A percentile compares a stretch with the other conserved stretches of the same genome.
phyloP scores from a whole-genome alignment of 2,113 vertebrate genomes.

The Tor tambroides region DNA sequence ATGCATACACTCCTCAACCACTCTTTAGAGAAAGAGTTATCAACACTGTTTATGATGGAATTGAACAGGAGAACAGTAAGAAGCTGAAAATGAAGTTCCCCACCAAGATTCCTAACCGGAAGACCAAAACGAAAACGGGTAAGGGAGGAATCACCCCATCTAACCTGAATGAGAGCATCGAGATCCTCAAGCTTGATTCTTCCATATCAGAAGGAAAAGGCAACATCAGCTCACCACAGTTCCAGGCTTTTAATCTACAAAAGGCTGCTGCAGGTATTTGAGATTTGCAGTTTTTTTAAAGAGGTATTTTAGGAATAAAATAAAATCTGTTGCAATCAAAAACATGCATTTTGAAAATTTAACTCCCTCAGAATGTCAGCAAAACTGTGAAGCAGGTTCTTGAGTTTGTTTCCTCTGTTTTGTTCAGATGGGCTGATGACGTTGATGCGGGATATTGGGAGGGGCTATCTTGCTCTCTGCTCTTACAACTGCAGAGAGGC shows the following conservation, averaged over 20 bases:
- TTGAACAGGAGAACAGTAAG: conserved; percentile 94
- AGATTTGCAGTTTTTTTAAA: not conserved
- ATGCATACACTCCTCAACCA: not conserved
- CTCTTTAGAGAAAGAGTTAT: not conserved
- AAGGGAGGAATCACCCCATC: conserved; percentile 90
- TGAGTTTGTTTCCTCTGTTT: conserved; percentile 63
- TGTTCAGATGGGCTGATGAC: conserved; percentile 93
- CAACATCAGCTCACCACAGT: conserved; percentile 83
- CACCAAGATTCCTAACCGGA: conserved; percentile 96
- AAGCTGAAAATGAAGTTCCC: conserved; percentile 99
- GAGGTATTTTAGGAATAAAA: not conserved
- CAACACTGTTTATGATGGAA: not conserved
- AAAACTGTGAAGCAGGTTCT: no score
- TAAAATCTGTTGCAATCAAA: no score
- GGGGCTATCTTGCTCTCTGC: conserved; percentile 94
- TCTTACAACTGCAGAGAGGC: conserved; percentile 97
- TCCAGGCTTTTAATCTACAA: conserved; percentile 89
- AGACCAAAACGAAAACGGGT: conserved; percentile 95
- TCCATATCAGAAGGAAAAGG: conserved; percentile 88
- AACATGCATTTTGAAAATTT: no score
- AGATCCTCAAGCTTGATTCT: conserved; percentile 94
- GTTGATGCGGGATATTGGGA: conserved; percentile 93
- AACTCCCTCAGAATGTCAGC: no score
- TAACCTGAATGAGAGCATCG: conserved; percentile 94
- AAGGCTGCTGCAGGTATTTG: conserved; percentile 91